These are phyloP conservation scores for Tiliqua scincoides DNA, from an alignment of 2,113 vertebrate genomes.

Conservation along the genomic window DNA sequence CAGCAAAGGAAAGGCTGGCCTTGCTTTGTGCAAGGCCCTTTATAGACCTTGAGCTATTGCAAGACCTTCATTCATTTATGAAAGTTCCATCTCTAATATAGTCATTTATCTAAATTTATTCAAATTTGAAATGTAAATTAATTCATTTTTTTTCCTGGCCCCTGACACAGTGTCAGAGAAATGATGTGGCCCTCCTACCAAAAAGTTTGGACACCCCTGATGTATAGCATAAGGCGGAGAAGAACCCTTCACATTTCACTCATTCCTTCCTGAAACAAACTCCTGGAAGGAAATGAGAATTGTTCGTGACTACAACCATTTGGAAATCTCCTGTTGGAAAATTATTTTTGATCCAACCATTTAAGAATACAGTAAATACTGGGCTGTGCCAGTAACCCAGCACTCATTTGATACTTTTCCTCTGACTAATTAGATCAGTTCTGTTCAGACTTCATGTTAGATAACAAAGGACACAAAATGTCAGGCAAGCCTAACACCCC, in stretches of 20 bases:
- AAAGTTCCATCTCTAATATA: no score
- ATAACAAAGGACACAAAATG: conserved; percentile 65
- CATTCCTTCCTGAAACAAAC: not conserved
- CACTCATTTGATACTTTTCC: conserved; percentile 48
- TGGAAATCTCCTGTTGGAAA: conserved; percentile 13
- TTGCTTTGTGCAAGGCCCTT: no score
- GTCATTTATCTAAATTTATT: no score
- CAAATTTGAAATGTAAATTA: no score
- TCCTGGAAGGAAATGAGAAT: not conserved
- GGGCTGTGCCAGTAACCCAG: conserved; percentile 40
- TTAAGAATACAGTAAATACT: not conserved
- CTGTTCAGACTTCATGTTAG: conserved; percentile 52
- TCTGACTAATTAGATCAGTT: conserved; percentile 66
- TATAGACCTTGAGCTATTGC: no score
- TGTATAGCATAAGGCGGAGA: not conserved
- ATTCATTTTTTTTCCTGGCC: no score
- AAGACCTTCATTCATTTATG: no score
- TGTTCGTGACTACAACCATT: not conserved
- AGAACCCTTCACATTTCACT: not conserved
- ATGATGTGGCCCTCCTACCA: no score
- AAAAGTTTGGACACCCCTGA: not conserved
- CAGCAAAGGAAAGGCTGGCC: no score
- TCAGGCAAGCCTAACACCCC: conserved; percentile 51
- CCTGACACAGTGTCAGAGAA: no score
- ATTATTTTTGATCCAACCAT: not conserved